Percentiles rank a stretch among this genome's conserved stretches.
Evolutionary conservation across 30 jellyfish, hydroid and myxozoan species (phyloP).

Genomic region (Euphysa ruthae): DNA sequence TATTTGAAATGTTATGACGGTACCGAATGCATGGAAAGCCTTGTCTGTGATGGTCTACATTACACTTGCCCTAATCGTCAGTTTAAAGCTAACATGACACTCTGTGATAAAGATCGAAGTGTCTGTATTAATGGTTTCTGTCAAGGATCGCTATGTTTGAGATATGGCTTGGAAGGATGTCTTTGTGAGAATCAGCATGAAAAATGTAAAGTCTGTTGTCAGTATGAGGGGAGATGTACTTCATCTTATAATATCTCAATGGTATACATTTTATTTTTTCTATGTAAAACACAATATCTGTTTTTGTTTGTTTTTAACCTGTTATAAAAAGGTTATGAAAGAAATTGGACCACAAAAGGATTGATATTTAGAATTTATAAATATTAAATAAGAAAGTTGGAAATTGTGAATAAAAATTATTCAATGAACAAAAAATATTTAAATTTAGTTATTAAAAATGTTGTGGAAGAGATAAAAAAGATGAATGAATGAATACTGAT

Average conservation of each 20-base stretch:
- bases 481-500: no score
- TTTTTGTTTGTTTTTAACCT: no score
- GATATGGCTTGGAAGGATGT: conserved; percentile 60
- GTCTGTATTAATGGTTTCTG: conserved; percentile 84
- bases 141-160: conserved; percentile 73
- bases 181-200: conserved; percentile 49
- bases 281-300: no score
- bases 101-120: conserved; percentile 69
- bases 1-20: conserved; percentile 62
- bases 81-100: conserved; percentile 51
- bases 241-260: conserved; percentile 39
- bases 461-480: no score
- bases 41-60: conserved; percentile 66
- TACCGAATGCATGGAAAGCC: conserved; percentile 58
- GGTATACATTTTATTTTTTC: conserved; percentile 33
- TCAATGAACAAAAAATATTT: no score
- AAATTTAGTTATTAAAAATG: no score
- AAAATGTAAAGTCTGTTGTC: conserved; percentile 84
- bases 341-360: no score
- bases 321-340: no score
- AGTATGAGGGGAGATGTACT: conserved; percentile 38
- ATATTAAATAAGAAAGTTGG: no score
- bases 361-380: no score
- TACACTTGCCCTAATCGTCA: conserved; percentile 52
- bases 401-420: no score